A percentile compares a stretch with the other conserved stretches of the same genome.
Evolutionary conservation across 1,140 invertebrate genomes (phyloP).

Genomic region (Oryctes rhinoceros): DNA sequence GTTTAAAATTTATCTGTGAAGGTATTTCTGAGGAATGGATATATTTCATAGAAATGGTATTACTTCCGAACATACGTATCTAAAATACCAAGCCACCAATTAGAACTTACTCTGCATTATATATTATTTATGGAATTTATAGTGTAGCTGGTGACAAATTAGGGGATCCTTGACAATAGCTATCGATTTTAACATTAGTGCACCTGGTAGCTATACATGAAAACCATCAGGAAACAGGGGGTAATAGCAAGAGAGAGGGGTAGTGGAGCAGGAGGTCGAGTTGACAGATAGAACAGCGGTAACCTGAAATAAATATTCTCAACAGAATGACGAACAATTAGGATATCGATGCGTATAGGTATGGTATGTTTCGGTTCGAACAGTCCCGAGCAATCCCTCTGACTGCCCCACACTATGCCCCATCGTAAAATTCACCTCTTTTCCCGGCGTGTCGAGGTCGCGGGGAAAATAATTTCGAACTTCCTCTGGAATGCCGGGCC

Average conservation of each 20-base stretch:
- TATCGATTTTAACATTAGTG: slow-evolving; percentile 52
- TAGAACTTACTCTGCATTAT: slow-evolving; percentile 47
- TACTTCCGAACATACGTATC: background rate
- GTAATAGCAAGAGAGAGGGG: background rate
- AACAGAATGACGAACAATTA: too few species aligned
- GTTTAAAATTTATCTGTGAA: background rate
- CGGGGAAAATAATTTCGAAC: slow-evolving; percentile 34
- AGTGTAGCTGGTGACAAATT: slow-evolving; percentile 52
- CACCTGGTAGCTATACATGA: slow-evolving; percentile 45
- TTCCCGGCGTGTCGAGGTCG: background rate
- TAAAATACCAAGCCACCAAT: slow-evolving; percentile 6
- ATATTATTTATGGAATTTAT: slow-evolving; percentile 50
- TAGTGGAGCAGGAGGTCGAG: background rate
- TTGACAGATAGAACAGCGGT: background rate
- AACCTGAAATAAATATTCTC: too few species aligned
- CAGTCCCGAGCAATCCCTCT: background rate
- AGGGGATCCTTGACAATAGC: slow-evolving; percentile 45
- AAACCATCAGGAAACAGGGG: slow-evolving; percentile 14
- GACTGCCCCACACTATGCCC: too few species aligned
- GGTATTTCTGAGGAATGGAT: too few species aligned
- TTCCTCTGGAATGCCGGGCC: slow-evolving; percentile 11
- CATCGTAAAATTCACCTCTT: slow-evolving; percentile 1
- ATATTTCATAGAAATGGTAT: background rate
- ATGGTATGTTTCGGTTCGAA: too few species aligned
- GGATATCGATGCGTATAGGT: too few species aligned